A percentile compares a stretch with the other conserved stretches of the same genome.
These are phyloP conservation scores for Aphodius sticticus DNA, from an alignment of 2,888 invertebrate species.

Conservation along the genomic window DNA sequence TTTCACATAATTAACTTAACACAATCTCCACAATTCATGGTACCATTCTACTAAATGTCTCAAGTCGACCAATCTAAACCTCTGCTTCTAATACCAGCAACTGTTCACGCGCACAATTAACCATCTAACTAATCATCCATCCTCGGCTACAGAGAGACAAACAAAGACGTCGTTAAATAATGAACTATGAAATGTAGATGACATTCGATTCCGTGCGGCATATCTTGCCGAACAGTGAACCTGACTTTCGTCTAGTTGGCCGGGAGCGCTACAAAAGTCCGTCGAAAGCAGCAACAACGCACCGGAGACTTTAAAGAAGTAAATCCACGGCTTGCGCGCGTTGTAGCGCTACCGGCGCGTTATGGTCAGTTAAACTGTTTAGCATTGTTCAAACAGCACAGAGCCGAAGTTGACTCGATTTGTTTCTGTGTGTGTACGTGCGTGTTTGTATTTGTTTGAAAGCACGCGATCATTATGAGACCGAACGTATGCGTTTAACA, in stretches of 20 bases:
- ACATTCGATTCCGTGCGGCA: slow-evolving; percentile 41
- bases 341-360: slow-evolving; percentile 31
- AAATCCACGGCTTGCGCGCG: background rate
- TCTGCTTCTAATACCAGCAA: background rate
- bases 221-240: slow-evolving; percentile 45
- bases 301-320: slow-evolving; percentile 30
- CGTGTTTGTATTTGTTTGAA: too few relatives aligned
- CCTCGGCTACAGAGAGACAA: slow-evolving; percentile 29
- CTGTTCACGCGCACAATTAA: slow-evolving; percentile 29
- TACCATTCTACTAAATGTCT: too few relatives aligned
- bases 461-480: too few relatives aligned
- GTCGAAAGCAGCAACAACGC: slow-evolving; percentile 31
- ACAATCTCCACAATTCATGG: too few relatives aligned
- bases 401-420: too few relatives aligned
- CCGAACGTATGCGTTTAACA: too few relatives aligned
- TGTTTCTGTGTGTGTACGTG: too few relatives aligned
- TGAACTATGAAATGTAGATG: slow-evolving; percentile 45
- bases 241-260: slow-evolving; percentile 14
- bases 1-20: too few relatives aligned
- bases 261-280: slow-evolving; percentile 23
- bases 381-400: slow-evolving; percentile 25
- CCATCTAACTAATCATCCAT: slow-evolving; percentile 31
- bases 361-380: slow-evolving; percentile 33
- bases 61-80: too few relatives aligned
- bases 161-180: slow-evolving; percentile 39